These are phyloP conservation scores for Pogonocherus hispidulus DNA, from an alignment of 2,888 invertebrate genomes.

Conservation along the genomic window DNA sequence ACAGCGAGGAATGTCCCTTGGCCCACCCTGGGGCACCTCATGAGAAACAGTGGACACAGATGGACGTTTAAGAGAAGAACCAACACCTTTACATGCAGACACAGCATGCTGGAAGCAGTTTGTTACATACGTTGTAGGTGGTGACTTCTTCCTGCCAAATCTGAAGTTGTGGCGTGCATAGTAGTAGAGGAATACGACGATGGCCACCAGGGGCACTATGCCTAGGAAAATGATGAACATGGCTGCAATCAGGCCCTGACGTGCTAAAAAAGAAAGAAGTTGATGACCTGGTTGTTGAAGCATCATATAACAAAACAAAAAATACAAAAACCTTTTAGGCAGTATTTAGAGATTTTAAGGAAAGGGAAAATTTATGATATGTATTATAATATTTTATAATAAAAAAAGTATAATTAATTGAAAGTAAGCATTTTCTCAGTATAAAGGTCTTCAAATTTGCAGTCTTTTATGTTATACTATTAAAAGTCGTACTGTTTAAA, in stretches of 20 bases:
- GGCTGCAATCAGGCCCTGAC: slow-evolving; percentile 82
- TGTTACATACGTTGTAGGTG: slow-evolving; percentile 71
- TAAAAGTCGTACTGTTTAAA: no score
- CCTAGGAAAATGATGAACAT: slow-evolving; percentile 91
- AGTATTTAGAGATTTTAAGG: no score
- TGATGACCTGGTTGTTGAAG: no score
- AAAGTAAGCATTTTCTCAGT: no score
- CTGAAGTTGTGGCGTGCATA: slow-evolving; percentile 80
- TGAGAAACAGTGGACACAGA: slow-evolving; percentile 37
- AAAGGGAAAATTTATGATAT: no score
- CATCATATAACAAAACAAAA: no score
- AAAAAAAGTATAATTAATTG: no score
- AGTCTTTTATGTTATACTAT: no score
- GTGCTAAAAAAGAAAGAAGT: slow-evolving; percentile 72
- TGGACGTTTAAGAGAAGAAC: slow-evolving; percentile 43
- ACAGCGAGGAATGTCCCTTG: slow-evolving; percentile 43
- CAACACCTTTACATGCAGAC: slow-evolving; percentile 63
- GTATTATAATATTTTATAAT: no score
- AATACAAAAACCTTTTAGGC: no score
- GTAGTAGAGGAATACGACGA: slow-evolving; percentile 80
- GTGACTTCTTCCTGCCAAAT: slow-evolving; percentile 71
- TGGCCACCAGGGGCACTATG: slow-evolving; percentile 81
- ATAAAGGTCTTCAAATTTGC: no score
- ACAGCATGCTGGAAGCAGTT: slow-evolving; percentile 62
- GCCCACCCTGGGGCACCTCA: slow-evolving; percentile 32